Conservation (phyloP, 2,113 vertebrate species). For the Halichoeres trimaculatus region DNA sequence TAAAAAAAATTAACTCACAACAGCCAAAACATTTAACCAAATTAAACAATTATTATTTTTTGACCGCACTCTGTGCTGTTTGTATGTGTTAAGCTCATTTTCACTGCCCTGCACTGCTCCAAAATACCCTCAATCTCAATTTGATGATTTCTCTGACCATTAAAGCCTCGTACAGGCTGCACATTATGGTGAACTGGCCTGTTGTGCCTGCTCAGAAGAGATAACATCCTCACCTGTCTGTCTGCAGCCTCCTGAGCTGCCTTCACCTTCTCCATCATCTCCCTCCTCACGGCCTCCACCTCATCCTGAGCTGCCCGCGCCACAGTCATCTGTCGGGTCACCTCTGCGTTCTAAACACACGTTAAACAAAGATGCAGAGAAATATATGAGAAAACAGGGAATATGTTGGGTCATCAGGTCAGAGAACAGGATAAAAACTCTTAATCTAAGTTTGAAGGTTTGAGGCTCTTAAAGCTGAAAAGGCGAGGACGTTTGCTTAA, state of each 20-base stretch:
- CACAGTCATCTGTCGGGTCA: conserved; percentile 92
- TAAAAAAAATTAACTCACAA: background rate
- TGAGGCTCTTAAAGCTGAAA: background rate
- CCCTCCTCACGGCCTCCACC: conserved; percentile 89
- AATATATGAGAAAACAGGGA: background rate
- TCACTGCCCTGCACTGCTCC: too few relatives aligned
- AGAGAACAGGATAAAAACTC: background rate
- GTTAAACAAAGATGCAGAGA: conserved; percentile 21
- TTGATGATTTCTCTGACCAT: too few relatives aligned
- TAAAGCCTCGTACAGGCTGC: background rate
- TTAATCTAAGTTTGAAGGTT: background rate
- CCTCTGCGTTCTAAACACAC: conserved; percentile 90
- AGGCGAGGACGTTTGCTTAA: too few relatives aligned
- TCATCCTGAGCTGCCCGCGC: conserved; percentile 91
- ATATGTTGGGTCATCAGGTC: too few relatives aligned
- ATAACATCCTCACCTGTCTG: conserved; percentile 83
- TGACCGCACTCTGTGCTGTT: too few relatives aligned
- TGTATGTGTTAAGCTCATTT: too few relatives aligned
- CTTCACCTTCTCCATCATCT: conserved; percentile 92
- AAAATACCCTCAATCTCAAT: too few relatives aligned
- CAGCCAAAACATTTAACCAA: too few relatives aligned
- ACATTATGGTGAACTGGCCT: background rate
- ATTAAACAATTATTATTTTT: too few relatives aligned
- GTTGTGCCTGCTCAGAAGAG: conserved; percentile 57
- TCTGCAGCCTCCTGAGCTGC: conserved; percentile 86